Percentiles rank a stretch among this genome's conserved stretches.
These are phyloP conservation scores for Stenoptilia bipunctidactyla DNA, from an alignment of 2,888 invertebrate genomes.

Conservation along the genomic window DNA sequence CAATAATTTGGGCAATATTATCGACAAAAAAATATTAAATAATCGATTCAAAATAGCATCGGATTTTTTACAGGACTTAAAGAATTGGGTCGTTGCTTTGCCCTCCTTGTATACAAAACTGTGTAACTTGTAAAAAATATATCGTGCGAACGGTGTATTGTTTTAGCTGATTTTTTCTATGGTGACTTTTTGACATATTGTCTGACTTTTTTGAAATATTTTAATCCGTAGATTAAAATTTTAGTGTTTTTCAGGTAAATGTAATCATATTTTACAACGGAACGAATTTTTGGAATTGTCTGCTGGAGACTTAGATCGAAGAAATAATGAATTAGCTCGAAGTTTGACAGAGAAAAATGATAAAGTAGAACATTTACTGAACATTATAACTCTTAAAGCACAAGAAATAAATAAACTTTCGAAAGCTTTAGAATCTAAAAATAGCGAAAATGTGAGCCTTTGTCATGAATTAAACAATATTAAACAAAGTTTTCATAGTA, in stretches of 20 bases:
- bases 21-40: too few species aligned
- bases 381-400: conserved; percentile 34
- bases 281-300: conserved; percentile 41
- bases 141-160: too few species aligned
- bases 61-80: too few species aligned
- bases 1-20: too few species aligned
- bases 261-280: conserved; percentile 33
- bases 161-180: too few species aligned
- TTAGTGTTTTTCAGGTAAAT: conserved; percentile 28
- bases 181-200: too few species aligned
- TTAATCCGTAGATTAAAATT: not conserved
- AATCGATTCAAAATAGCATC: too few species aligned
- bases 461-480: conserved; percentile 26
- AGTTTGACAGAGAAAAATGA: conserved; percentile 31
- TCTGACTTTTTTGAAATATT: too few species aligned
- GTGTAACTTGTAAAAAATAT: too few species aligned
- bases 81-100: too few species aligned
- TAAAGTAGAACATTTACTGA: conserved; percentile 35
- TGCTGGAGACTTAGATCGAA: conserved; percentile 26
- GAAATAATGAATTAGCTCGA: conserved; percentile 26
- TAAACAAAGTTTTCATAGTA: conserved; percentile 26
- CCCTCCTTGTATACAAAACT: too few species aligned
- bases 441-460: conserved; percentile 26
- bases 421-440: conserved; percentile 20
- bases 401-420: conserved; percentile 33